phyloP scores from a whole-genome alignment of 2,113 vertebrate species.

The Vireo altiloquus region DNA sequence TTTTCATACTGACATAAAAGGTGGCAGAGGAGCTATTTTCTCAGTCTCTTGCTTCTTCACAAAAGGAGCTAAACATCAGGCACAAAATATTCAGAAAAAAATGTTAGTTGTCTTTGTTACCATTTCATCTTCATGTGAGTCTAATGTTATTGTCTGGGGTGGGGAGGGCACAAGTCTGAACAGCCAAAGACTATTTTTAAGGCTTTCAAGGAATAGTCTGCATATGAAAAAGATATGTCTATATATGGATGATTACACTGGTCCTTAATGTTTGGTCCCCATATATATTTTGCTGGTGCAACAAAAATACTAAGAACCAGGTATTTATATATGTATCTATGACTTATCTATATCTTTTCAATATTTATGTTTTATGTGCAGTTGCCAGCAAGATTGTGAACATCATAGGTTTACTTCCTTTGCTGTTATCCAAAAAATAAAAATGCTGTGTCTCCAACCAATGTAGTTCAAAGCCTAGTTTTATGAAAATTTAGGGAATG shows the following conservation, averaged over 20 bases:
- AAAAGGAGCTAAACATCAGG: neutral
- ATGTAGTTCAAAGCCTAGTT: neutral
- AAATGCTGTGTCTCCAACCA: neutral
- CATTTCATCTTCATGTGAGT: neutral
- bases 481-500: neutral
- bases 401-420: neutral
- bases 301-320: neutral
- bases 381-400: neutral
- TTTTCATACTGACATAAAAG: constrained; percentile 26
- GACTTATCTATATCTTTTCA: neutral
- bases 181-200: neutral
- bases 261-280: neutral
- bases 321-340: neutral
- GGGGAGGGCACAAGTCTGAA: neutral
- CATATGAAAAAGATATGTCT: neutral
- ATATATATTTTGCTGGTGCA: neutral
- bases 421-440: neutral
- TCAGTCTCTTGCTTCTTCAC: constrained; percentile 12
- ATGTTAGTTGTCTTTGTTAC: neutral
- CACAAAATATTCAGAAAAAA: neutral
- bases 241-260: neutral
- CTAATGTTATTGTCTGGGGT: neutral
- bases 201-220: neutral
- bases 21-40: constrained; percentile 38
- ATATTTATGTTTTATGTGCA: neutral